phyloP scores from a whole-genome alignment of 2,888 invertebrate species.

The Cryptosula pallasiana region DNA sequence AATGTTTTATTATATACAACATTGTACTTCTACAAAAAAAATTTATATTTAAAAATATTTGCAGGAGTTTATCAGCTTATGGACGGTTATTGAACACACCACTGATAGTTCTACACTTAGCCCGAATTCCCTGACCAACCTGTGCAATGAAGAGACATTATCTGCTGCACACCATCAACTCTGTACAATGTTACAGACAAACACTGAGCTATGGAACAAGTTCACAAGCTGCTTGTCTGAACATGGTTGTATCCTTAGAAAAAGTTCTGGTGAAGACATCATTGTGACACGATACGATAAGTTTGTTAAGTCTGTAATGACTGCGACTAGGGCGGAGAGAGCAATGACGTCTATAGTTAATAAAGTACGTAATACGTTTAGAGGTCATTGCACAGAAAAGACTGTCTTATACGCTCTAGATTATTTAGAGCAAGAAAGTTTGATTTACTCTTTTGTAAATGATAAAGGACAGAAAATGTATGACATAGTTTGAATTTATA shows the following conservation, averaged over 20 bases:
- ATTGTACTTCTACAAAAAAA: no score
- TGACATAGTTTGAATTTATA: no score
- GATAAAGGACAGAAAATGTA: background rate
- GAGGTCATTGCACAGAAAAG: background rate
- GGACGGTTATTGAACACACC: no score
- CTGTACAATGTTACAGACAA: no score
- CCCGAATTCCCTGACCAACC: no score
- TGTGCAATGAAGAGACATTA: no score
- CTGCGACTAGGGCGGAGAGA: background rate
- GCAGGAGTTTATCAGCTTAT: no score
- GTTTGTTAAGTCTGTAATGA: background rate
- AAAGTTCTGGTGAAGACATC: background rate
- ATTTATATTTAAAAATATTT: no score
- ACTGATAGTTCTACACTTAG: no score
- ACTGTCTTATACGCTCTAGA: background rate
- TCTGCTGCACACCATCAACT: no score
- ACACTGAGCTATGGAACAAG: background rate
- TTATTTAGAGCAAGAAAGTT: conserved; percentile 13
- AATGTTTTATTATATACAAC: no score
- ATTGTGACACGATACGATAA: background rate
- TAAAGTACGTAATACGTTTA: background rate
- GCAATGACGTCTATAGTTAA: background rate
- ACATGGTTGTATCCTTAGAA: background rate
- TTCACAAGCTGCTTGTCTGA: background rate
- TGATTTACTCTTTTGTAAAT: background rate